Conservation (phyloP, 2,797 vertebrate genomes). For the Galago senegalensis region DNA sequence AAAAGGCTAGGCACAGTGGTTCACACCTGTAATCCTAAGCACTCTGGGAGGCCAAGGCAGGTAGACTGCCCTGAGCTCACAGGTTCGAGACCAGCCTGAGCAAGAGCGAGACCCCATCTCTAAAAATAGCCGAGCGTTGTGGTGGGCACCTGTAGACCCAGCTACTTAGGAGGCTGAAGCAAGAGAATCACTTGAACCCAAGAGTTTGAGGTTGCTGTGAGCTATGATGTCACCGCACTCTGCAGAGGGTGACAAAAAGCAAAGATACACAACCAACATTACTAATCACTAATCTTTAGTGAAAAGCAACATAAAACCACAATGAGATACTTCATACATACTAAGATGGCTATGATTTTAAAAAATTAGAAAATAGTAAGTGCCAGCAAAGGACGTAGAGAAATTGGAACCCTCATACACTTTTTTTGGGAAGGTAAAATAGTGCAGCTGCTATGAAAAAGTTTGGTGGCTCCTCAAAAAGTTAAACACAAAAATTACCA, state of each 20-base stretch:
- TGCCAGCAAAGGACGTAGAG: background rate
- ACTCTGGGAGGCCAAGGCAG: too few species aligned
- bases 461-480: background rate
- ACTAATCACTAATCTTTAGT: background rate
- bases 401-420: background rate
- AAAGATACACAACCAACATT: background rate
- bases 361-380: background rate
- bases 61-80: too few species aligned
- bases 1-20: too few species aligned
- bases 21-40: too few species aligned
- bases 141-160: too few species aligned
- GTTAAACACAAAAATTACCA: background rate
- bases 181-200: too few species aligned
- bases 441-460: background rate
- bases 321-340: background rate
- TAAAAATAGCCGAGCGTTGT: background rate
- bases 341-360: background rate
- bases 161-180: too few species aligned
- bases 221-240: too few species aligned
- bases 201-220: too few species aligned
- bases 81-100: too few species aligned
- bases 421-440: background rate
- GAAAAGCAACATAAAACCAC: background rate
- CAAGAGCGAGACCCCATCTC: too few species aligned
- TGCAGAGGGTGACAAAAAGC: too few species aligned